Evolutionary conservation across 1,140 invertebrate genomes (phyloP).

Genomic region (Saccostrea glomerata): DNA sequence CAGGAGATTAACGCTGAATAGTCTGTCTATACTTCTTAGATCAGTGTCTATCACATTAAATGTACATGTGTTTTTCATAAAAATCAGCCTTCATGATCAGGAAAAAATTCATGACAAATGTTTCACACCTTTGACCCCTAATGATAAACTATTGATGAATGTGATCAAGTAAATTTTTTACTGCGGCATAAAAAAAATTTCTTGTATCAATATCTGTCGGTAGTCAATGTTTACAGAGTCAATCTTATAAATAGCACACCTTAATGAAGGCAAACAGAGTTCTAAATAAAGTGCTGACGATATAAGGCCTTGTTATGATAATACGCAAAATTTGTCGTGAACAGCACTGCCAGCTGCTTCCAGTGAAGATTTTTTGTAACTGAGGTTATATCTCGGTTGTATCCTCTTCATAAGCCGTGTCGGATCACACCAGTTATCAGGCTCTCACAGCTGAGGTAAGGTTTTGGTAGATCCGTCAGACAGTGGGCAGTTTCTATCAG

Average conservation of each 20-base stretch:
- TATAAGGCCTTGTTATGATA: conserved; percentile 31
- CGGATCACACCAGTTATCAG: background rate
- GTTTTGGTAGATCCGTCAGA: background rate
- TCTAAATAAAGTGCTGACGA: conserved; percentile 36
- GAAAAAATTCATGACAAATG: background rate
- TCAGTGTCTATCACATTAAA: background rate
- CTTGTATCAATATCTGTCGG: background rate
- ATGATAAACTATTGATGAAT: background rate
- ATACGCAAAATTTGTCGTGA: conserved; percentile 23
- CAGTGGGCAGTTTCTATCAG: background rate
- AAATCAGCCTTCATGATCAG: background rate
- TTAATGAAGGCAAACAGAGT: conserved; percentile 12
- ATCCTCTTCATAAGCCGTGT: conserved; percentile 11
- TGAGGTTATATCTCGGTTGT: background rate
- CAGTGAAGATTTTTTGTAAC: background rate
- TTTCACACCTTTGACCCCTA: background rate
- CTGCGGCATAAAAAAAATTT: background rate
- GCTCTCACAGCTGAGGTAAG: background rate
- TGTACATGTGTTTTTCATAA: conserved; percentile 14
- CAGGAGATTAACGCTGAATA: background rate
- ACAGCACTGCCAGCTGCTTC: background rate
- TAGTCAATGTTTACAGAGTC: background rate
- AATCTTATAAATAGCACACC: conserved; percentile 24
- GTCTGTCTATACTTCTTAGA: conserved; percentile 17
- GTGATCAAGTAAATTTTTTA: background rate